These are phyloP conservation scores for Hippocampus barbouri DNA, from an alignment of 2,113 vertebrate species.

Conservation along the genomic window DNA sequence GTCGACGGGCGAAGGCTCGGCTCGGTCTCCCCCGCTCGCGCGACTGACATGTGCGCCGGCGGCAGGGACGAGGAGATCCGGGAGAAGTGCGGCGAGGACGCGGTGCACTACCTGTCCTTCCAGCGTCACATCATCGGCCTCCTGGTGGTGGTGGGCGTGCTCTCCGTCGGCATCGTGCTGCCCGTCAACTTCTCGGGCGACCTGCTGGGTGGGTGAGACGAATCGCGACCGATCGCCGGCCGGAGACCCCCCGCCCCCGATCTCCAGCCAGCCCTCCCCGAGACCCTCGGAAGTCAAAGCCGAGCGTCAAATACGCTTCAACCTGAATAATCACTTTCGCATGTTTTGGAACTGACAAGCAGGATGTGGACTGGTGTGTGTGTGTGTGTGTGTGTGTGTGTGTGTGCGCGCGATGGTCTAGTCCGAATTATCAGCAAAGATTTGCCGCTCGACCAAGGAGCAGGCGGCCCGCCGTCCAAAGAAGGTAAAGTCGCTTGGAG, in stretches of 20 bases:
- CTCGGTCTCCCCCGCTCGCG: no score
- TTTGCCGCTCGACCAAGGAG: constrained; percentile 46
- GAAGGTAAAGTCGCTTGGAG: constrained; percentile 53
- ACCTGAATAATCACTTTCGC: background rate
- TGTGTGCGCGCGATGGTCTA: constrained; percentile 21
- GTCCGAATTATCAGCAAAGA: constrained; percentile 63
- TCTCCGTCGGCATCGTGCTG: constrained; percentile 93
- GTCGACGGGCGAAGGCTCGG: no score
- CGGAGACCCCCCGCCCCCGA: no score
- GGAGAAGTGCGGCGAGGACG: constrained; percentile 93
- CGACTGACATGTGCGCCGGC: background rate
- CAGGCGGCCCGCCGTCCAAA: constrained; percentile 53
- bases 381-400: constrained; percentile 36
- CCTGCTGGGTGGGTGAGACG: constrained; percentile 87
- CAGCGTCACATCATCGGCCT: constrained; percentile 97
- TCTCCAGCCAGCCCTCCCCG: no score
- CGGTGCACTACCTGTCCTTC: constrained; percentile 95
- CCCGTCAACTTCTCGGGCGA: constrained; percentile 98
- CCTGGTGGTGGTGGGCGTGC: constrained; percentile 88
- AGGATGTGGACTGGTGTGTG: constrained; percentile 30
- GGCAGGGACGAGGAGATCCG: constrained; percentile 93
- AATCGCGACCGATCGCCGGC: no score
- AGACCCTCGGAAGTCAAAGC: no score
- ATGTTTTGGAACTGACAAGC: background rate
- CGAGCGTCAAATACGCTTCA: no score